Conservation (phyloP, 2,797 vertebrate genomes). For the Peromyscus aztecus region DNA sequence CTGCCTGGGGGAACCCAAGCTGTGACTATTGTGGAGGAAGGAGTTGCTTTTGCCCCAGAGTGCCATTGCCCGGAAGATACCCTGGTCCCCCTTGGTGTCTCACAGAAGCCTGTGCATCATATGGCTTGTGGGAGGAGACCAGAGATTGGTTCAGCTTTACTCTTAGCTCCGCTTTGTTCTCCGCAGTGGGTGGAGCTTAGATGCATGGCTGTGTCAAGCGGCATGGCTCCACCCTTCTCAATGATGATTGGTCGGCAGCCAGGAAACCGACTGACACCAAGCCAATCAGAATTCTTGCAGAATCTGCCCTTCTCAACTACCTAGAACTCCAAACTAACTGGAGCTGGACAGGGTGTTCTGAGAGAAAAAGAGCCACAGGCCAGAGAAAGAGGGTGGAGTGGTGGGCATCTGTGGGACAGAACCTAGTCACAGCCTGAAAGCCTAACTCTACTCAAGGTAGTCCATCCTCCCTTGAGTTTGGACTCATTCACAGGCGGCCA, state of each 20-base stretch:
- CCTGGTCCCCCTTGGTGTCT: neutral
- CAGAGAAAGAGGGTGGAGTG: neutral
- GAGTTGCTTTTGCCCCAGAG: neutral
- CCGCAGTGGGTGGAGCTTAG: neutral
- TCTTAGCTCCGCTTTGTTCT: neutral
- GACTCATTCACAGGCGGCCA: neutral
- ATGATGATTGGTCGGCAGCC: neutral
- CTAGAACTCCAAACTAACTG: neutral
- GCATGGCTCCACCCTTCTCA: neutral
- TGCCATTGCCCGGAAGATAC: neutral
- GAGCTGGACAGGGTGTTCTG: neutral
- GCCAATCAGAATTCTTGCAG: neutral
- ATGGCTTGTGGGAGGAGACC: neutral
- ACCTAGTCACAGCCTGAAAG: neutral
- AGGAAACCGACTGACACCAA: neutral
- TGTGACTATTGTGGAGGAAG: neutral
- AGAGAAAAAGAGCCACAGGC: neutral
- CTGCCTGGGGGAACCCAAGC: neutral
- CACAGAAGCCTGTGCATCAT: neutral
- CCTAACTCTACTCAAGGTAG: neutral
- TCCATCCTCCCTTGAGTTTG: neutral
- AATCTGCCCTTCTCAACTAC: neutral
- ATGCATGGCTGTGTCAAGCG: accelerated
- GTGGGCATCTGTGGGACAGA: accelerated
- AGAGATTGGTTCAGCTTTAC: neutral